Evolutionary conservation across 2,113 vertebrate genomes (phyloP).

Genomic region (Campylomormyrus tamandua): DNA sequence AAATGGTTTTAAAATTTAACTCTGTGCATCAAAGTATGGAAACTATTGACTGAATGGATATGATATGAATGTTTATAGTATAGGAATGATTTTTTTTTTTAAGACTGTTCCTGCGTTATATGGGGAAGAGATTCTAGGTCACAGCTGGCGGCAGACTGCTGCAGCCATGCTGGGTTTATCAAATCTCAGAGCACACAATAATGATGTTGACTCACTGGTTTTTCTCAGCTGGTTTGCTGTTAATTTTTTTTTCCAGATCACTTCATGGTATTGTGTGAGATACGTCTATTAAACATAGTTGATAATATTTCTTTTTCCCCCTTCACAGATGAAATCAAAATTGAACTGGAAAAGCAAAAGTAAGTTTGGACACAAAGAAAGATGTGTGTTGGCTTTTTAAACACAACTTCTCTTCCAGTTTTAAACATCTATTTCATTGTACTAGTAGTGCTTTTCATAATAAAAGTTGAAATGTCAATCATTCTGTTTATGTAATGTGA

Average conservation of each 20-base stretch:
- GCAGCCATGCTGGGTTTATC: not conserved
- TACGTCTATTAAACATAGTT: not conserved
- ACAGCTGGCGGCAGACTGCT: not conserved
- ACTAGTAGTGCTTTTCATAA: not conserved
- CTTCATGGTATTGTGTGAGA: not conserved
- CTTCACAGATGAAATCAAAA: constrained; percentile 83
- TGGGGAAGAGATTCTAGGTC: not conserved
- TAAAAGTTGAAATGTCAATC: not conserved
- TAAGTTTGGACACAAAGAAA: constrained; percentile 47
- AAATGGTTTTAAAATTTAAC: not conserved
- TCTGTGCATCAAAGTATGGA: not conserved
- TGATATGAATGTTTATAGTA: not conserved
- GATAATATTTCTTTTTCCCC: constrained; percentile 23
- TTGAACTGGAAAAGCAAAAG: constrained; percentile 82
- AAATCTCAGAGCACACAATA: not conserved
- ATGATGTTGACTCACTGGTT: not conserved
- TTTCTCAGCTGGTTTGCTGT: not conserved
- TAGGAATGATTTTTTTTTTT: not conserved
- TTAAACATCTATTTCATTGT: not conserved
- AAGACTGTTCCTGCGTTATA: not conserved
- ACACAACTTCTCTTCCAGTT: not conserved
- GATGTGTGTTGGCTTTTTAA: not conserved
- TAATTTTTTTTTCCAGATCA: not conserved
- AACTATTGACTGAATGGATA: not conserved
- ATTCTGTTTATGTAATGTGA: not conserved